Percentiles rank a stretch among this genome's conserved stretches.
Evolutionary conservation across 1,140 invertebrate species (phyloP).

Genomic region (Diorhabda elongata): DNA sequence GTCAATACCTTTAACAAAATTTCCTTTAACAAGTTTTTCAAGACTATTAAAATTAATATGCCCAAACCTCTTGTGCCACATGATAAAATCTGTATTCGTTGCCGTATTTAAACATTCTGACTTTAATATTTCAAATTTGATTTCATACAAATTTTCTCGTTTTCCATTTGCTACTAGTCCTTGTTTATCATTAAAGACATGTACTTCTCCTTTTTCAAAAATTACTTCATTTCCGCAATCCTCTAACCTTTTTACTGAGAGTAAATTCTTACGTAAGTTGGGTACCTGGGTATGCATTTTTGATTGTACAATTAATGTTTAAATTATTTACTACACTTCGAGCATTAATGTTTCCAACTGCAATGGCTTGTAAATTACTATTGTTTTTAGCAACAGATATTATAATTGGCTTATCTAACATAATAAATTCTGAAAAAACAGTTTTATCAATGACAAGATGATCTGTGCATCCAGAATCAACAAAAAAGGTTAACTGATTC

Average conservation of each 20-base stretch:
- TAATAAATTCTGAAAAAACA: not conserved
- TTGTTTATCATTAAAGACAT: not conserved
- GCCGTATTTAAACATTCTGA: slow-evolving; percentile 9
- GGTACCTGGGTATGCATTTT: slow-evolving; percentile 1
- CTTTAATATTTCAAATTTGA: slow-evolving; percentile 6
- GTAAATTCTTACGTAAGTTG: not conserved
- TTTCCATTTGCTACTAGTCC: slow-evolving; percentile 3
- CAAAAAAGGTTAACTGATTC: not conserved
- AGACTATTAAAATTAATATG: slow-evolving; percentile 23
- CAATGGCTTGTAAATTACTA: not conserved
- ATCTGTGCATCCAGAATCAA: not conserved
- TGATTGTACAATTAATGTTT: not conserved
- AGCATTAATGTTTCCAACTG: slow-evolving; percentile 4
- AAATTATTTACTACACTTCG: not conserved
- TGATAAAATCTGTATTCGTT: slow-evolving; percentile 9
- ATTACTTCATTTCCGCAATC: not conserved
- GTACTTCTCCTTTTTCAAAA: slow-evolving; percentile 8
- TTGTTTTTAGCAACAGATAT: slow-evolving; percentile 7
- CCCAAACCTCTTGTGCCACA: slow-evolving; percentile 27
- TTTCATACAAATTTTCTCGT: slow-evolving; percentile 15
- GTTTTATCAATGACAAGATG: not conserved
- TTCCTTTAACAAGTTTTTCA: slow-evolving; percentile 20
- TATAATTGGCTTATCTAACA: not conserved
- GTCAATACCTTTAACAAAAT: slow-evolving; percentile 11
- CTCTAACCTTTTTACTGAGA: slow-evolving; percentile 9